Conservation (phyloP, 2,888 invertebrate genomes). For the Nemotelus pantherinus region DNA sequence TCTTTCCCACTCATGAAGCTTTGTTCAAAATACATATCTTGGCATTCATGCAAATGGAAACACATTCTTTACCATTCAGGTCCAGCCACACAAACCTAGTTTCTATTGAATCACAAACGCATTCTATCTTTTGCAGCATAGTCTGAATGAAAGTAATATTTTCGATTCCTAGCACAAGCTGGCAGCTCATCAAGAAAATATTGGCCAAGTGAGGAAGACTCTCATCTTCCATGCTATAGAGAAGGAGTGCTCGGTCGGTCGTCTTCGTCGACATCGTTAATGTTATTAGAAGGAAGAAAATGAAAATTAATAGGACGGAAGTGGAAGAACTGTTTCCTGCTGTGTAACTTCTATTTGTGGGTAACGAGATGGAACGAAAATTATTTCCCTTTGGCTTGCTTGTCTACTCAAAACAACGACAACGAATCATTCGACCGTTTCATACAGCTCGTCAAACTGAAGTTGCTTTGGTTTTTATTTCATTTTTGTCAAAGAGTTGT, state of each 20-base stretch:
- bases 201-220: constrained; percentile 6
- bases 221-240: not conserved
- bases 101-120: no score
- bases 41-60: no score
- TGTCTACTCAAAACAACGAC: constrained; percentile 14
- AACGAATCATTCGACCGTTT: constrained; percentile 25
- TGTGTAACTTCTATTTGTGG: constrained; percentile 48
- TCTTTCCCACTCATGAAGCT: no score
- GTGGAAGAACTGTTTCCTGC: constrained; percentile 50
- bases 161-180: not conserved
- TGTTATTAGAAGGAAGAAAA: constrained; percentile 48
- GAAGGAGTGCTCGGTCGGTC: not conserved
- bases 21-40: no score
- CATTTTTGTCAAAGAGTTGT: no score
- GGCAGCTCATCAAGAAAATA: constrained; percentile 30
- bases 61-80: no score
- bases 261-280: constrained; percentile 14
- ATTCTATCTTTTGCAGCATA: not conserved
- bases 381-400: constrained; percentile 39
- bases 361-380: constrained; percentile 49
- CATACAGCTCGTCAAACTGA: constrained; percentile 12
- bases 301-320: constrained; percentile 50
- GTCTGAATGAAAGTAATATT: constrained; percentile 26
- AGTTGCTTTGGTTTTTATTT: no score
- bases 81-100: no score